Conservation (phyloP, 2,113 vertebrate genomes). For the Chionomys nivalis region DNA sequence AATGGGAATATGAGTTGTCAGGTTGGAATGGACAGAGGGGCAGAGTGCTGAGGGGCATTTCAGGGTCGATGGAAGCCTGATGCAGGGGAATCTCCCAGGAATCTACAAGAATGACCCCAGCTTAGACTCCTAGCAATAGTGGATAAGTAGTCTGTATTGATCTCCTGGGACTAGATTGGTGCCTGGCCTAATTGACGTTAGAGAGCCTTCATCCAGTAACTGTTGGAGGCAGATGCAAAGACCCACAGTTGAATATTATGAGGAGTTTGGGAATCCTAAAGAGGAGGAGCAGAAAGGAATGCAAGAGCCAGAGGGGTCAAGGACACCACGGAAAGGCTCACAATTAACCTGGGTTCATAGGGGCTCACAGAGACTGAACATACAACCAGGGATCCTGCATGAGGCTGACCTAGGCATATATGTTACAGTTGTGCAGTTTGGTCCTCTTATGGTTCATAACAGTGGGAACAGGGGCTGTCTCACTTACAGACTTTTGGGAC, state of each 20-base stretch:
- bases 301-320: too few species aligned
- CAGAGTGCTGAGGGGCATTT: neutral
- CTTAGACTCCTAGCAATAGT: neutral
- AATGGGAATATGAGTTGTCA: neutral
- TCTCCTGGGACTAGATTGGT: neutral
- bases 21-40: neutral
- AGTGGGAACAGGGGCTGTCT: neutral
- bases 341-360: too few species aligned
- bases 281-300: neutral
- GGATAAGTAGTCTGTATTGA: neutral
- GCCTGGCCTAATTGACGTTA: neutral
- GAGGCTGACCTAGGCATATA: too few species aligned
- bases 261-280: neutral
- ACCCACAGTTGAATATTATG: neutral
- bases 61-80: neutral
- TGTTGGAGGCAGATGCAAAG: neutral
- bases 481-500: neutral
- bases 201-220: neutral
- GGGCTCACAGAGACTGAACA: too few species aligned
- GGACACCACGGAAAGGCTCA: too few species aligned
- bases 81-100: neutral
- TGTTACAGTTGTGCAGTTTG: too few species aligned
- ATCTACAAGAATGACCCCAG: neutral
- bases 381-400: too few species aligned
- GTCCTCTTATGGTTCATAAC: neutral